Evolutionary conservation across 2,797 vertebrate species (phyloP).

Genomic region (Hirundo rustica): DNA sequence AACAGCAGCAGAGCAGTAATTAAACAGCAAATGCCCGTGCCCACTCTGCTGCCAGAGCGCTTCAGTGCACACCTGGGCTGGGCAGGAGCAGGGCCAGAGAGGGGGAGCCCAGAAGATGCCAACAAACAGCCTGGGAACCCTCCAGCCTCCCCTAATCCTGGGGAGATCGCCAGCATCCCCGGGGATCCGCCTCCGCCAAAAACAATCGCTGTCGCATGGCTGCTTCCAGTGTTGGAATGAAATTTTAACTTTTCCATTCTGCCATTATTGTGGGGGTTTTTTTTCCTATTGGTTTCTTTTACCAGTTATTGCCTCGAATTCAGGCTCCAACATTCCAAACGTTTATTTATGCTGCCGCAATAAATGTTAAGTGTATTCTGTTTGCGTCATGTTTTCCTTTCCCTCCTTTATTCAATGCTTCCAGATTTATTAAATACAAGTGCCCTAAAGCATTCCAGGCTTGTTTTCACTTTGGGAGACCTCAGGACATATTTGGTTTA

Average conservation of each 20-base stretch:
- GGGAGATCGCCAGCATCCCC: neutral
- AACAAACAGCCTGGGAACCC: neutral
- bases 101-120: neutral
- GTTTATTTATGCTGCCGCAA: neutral
- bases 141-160: neutral
- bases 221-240: neutral
- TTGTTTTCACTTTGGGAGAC: neutral
- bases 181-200: fast-evolving
- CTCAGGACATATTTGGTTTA: slow-evolving; percentile 13
- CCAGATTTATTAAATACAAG: slow-evolving; percentile 15
- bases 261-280: fast-evolving
- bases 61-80: neutral
- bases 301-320: neutral
- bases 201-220: fast-evolving
- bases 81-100: neutral
- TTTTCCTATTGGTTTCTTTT: neutral
- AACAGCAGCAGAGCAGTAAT: neutral
- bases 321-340: neutral
- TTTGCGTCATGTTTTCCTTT: neutral
- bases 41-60: neutral
- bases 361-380: neutral
- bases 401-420: neutral
- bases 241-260: neutral
- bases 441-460: neutral
- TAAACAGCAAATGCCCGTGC: neutral